Evolutionary conservation across 1,140 invertebrate species (phyloP), one percentile per base, ranked within the genome.

Genomic region (Brachystomella parvula): DNA sequence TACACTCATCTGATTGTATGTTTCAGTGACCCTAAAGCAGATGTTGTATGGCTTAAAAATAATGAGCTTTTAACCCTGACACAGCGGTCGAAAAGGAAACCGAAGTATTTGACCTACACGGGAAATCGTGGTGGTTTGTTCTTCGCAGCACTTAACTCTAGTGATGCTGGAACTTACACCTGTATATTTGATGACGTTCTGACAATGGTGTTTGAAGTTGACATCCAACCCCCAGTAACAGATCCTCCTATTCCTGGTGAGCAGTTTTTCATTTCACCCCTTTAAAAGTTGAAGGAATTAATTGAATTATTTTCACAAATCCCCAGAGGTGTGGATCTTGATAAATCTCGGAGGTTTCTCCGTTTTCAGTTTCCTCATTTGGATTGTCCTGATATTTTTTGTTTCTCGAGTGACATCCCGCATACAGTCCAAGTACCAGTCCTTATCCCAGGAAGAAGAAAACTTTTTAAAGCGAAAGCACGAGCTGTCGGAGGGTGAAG

Each of bases 171-270:
- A 9, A 59, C 26, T 24, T 59, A 59, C 30, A 59, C 26, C 9
- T 59, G 57, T 24, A 30, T 59, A 21, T 15, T 29, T 3, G 30
- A 59, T 32, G 26, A 28, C 57, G 12, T 30, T 30, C 3, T 31
- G 2, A 59, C 6, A 24, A 6, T 9, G 9, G 15, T 59, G 6
- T 30, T 59, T 59, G 15, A 26, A 9, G 24, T 30, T 12, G 57
- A 59, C 6, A 30, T 29, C 12, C 30, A 32, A 31, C 9, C 9
- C 9, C 30, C 26, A 28, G 29, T 59, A 12, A 31, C 12, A 12
- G 49, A 53, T 26, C 9, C 49, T 59, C 30, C 26, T 17, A 59
- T 59, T 29, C 57, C 26, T 29, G 57, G 30, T 59, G 24, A 56
- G 9, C 49, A 17, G 9, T 26, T 26, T 21, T 26, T 12, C 6